A percentile compares a stretch with the other conserved stretches of the same genome.
These are phyloP conservation scores for Champsocephalus gunnari DNA, from an alignment of 2,797 vertebrate species.

Conservation along the genomic window DNA sequence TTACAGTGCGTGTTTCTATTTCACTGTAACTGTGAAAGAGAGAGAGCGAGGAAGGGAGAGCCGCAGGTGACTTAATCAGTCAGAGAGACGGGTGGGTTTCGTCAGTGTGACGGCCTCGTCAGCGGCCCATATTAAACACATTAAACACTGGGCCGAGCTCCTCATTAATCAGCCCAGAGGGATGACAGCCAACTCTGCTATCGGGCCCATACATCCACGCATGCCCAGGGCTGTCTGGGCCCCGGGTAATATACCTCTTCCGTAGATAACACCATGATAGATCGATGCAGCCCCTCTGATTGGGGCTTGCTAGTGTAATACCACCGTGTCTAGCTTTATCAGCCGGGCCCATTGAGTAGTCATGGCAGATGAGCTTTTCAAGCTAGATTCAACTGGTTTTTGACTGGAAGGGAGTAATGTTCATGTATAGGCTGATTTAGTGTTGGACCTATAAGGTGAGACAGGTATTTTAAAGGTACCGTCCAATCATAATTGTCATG, in stretches of 20 bases:
- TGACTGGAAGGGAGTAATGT: conserved; percentile 55
- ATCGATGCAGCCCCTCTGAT: conserved; percentile 82
- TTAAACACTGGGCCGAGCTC: conserved; percentile 80
- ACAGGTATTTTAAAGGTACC: conserved; percentile 54
- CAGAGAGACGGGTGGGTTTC: conserved; percentile 74
- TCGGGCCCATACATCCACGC: conserved; percentile 77
- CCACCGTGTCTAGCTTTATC: conserved; percentile 83
- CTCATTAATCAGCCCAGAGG: conserved; percentile 85
- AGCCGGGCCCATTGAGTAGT: conserved; percentile 62
- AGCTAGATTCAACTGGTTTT: conserved; percentile 66
- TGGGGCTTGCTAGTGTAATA: conserved; percentile 82
- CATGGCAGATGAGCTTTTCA: conserved; percentile 66
- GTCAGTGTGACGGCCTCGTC: conserved; percentile 81
- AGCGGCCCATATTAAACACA: conserved; percentile 86
- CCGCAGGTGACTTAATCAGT: conserved; percentile 82
- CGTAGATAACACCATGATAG: conserved; percentile 84
- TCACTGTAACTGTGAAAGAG: conserved; percentile 51
- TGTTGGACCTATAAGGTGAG: conserved; percentile 47
- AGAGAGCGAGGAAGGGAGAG: conserved; percentile 38
- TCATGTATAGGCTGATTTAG: conserved; percentile 57
- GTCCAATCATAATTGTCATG: conserved; percentile 59
- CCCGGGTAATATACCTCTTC: conserved; percentile 82
- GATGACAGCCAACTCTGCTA: conserved; percentile 81
- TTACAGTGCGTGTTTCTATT: conserved; percentile 14
- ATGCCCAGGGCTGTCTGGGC: conserved; percentile 77